Evolutionary conservation across 2,888 invertebrate species (phyloP), one percentile per base, ranked within the genome.

Genomic region (Falcaria lacertinaria): DNA sequence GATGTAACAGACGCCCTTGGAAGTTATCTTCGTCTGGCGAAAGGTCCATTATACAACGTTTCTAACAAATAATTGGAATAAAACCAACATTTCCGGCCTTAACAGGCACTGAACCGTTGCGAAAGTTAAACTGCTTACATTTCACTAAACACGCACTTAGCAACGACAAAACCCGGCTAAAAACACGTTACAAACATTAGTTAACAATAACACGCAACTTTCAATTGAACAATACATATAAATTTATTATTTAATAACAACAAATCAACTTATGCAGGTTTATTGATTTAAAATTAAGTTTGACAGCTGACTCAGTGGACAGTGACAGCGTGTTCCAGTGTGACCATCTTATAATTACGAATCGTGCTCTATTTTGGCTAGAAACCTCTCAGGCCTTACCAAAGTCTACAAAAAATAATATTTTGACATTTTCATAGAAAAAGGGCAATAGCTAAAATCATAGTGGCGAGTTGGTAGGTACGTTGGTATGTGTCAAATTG

Each of bases 1-100:
- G 95, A 61, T 95, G 95, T 44, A 95, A 79, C 39, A 95, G 81
- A 40, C 94, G 92, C 4, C 95, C 95, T 50, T 93, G 94, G 72
- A 95, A 95, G 74, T 95, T 92, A 66, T 94, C 94, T 61, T 95
- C 95, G 62, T 94, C 94, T n/a, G 94, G 93, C n/a, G 93, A 93
- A 44, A 93, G 91, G 79, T 93, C 93, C 87, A 94, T 90, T 69
- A 54, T 54, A 44, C 44, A 47, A 4, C 39, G 48, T 64, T 66
- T 45, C 47, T 56, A 49, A 52, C 45, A 44, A 64, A 65, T 64
- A 60, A 66, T 48, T 53, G 52, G 52, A 57, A 50, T 59, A 71
- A 69, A 69, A 62, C 59, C 50, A 48, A 71, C 69, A 73, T 83
- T 78, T 79, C 78, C 77, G 75, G 71, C 52, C 54, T 47, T 53